Base-by-base conservation (phyloP, 2,888 invertebrate species). In the Nemurella pictetii region DNA sequence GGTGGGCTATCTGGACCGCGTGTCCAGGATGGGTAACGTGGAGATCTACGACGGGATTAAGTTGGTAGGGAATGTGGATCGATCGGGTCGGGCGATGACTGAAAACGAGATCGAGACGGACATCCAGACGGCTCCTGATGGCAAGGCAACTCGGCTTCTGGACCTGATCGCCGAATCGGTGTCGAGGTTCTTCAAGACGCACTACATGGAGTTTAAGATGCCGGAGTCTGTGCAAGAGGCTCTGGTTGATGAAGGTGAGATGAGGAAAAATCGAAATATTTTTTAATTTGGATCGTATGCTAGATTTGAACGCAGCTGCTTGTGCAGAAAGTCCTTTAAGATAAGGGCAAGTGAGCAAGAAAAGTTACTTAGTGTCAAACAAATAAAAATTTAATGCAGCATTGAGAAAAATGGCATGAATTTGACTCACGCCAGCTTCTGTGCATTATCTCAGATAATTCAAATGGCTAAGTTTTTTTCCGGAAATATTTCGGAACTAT, bases 121-220 rank as follows among this genome's bases (percentile, higher is more conserved):
- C 75, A 93, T 93, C 2, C 89, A 92, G 87, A 92, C 90, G 81
- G 92, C 92, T 80, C 88, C 90, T 0, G 89, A 92, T n/a, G 92
- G 93, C 84, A 92, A 91, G 86, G 90, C 91, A 26, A 89, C 92
- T 80, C 91, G 92, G 85, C 89, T 94, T 25, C 88, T 92, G 74
- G 92, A 92, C 85, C 90, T 94, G 90, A 90, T 94, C 84, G 89
- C 92, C 86, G 92, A 93, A 86, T 92, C 93, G 9, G 91, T 91
- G 30, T 88, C 91, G 80, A 91, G 93, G 35, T 93, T 95, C 89
- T 89, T 94, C 85, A 91, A 92, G 87, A 92, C 92, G 30, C 93
- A 94, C 89, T 93, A 92, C 87, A 88, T 96, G 83, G 94, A 95
- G 88, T 92, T 96, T 29, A 94, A 94, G 89, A 91, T 96, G 85